These are phyloP conservation scores for Drosophila sordidapex DNA, from an alignment of 2,888 invertebrate species.

Conservation along the genomic window DNA sequence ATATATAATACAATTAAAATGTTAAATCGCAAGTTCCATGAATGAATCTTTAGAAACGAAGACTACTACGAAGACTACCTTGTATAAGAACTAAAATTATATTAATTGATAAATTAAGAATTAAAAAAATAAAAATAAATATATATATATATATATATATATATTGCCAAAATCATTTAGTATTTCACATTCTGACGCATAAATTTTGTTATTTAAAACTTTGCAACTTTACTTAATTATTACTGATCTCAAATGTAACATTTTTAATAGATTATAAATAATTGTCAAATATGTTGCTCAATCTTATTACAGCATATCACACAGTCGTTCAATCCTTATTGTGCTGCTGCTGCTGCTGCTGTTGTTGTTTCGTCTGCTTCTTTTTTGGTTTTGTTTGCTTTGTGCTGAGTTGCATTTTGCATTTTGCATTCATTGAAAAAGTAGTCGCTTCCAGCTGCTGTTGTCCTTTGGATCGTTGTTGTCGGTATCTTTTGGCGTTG, in stretches of 20 bases:
- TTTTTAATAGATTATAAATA: neutral
- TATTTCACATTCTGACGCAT: neutral
- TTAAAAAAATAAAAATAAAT: neutral
- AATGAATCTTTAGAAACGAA: neutral
- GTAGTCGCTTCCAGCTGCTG: conserved; percentile 11
- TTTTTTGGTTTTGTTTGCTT: conserved; percentile 25
- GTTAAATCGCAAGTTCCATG: neutral
- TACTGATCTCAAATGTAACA: neutral
- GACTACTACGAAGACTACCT: neutral
- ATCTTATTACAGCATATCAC: conserved; percentile 3
- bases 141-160: neutral
- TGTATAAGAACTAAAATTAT: neutral
- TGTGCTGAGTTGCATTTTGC: conserved; percentile 27
- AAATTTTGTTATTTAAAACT: neutral
- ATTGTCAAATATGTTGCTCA: neutral
- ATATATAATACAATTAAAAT: neutral
- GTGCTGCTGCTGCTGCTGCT: neutral
- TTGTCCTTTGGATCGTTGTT: conserved; percentile 7
- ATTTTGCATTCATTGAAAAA: conserved; percentile 18
- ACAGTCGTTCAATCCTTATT: conserved; percentile 13
- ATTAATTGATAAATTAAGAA: neutral
- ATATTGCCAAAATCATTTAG: neutral
- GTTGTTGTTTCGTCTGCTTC: conserved; percentile 15
- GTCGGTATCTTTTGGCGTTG: conserved; percentile 2
- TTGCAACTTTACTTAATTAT: neutral